Base-by-base conservation (phyloP, 2,888 invertebrate genomes). In the Zygogramma bicolorata region DNA sequence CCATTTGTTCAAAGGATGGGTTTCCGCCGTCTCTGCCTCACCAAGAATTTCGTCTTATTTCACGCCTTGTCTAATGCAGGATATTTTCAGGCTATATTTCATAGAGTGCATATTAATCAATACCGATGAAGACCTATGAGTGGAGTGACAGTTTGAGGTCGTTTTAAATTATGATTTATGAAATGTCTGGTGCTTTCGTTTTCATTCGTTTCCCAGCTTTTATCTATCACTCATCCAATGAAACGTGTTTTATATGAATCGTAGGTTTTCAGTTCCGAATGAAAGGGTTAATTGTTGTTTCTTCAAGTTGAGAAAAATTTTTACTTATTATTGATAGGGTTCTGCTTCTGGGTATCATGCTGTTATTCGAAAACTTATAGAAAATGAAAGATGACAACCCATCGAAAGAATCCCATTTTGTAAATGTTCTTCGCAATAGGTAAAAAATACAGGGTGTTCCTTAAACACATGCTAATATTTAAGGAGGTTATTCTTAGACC, bases 91-190 rank as follows among this genome's bases (percentile, higher is more conserved):
- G 20, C 8, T 70, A 42, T 58, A 65, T 62, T 68, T 68, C 75
- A 69, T 77, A 74, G 77, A 81, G 80, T 82, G 82, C 82, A 82
- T 83, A 83, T 82, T 83, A 83, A 83, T 83, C 83, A 82, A 83
- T 83, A 82, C 79, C 77, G 82, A 83, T 82, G 82, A 83, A 82
- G 82, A 81, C 79, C 76, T 66, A 75, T 73, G 75, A 73, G 75
- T 77, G 75, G 78, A 80, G 74, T 80, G 81, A 81, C 81, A 80
- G 77, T 79, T 81, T 77, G 77, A 78, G 79, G 80, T 81, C 79
- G 77, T 57, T 70, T 78, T 79, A 76, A 74, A 77, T 74, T 76
- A 75, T 80, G 79, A 80, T 81, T 81, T 81, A 81, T 80, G 74
- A 53, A n/a, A 46, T 46, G 29, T 29, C 27, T 57, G 63, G 69